Evolutionary conservation across 2,113 vertebrate genomes (phyloP).

Genomic region (Prunella fulvescens): DNA sequence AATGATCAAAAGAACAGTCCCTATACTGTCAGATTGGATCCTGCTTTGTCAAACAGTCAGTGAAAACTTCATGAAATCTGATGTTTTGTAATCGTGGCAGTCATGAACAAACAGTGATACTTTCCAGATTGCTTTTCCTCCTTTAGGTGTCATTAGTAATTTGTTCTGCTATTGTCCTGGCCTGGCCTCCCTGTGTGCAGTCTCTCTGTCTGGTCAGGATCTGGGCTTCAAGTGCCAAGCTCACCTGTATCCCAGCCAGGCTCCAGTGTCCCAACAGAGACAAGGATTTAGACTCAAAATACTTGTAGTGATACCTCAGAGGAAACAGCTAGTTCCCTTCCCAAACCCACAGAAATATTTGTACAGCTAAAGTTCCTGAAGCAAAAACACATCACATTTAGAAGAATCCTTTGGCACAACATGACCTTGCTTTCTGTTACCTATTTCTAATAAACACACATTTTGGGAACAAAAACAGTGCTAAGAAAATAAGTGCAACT

Average conservation of each 20-base stretch:
- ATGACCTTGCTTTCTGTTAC: constrained; percentile 39
- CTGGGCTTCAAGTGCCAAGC: constrained; percentile 53
- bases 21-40: background rate
- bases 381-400: constrained; percentile 15
- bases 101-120: background rate
- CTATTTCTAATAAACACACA: constrained; percentile 54
- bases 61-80: constrained; percentile 13
- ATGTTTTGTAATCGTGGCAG: background rate
- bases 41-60: background rate
- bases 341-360: constrained; percentile 55
- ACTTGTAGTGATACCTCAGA: background rate
- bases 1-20: background rate
- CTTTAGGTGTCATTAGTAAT: constrained; percentile 68
- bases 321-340: constrained; percentile 21
- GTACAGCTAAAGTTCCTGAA: constrained; percentile 6
- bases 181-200: constrained; percentile 6
- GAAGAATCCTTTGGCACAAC: constrained; percentile 20
- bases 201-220: constrained; percentile 50
- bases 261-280: constrained; percentile 42
- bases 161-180: constrained; percentile 58
- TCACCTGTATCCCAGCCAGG: constrained; percentile 50
- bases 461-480: constrained; percentile 11
- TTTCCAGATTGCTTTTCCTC: constrained; percentile 17
- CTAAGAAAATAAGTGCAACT: constrained; percentile 20
- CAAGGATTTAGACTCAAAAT: constrained; percentile 20